A percentile compares a stretch with the other conserved stretches of the same genome.
These are phyloP conservation scores for Datnioides undecimradiatus DNA, from an alignment of 2,113 vertebrate genomes.

Conservation along the genomic window DNA sequence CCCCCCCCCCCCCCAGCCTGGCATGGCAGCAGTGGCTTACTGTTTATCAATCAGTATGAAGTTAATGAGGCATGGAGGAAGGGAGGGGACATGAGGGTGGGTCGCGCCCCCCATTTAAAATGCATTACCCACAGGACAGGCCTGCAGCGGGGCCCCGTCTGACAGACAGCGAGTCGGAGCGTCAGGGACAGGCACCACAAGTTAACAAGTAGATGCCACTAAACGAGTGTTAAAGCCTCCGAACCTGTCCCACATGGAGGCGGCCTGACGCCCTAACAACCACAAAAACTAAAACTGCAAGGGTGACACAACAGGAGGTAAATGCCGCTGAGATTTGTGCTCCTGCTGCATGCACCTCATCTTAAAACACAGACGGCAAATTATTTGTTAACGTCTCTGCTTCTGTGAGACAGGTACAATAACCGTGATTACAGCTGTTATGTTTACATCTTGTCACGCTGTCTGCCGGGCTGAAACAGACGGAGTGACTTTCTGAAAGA, in stretches of 20 bases:
- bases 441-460: conserved; percentile 50
- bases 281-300: conserved; percentile 19
- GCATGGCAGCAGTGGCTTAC: conserved; percentile 40
- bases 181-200: background rate
- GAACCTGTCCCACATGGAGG: background rate
- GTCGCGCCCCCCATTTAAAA: conserved; percentile 65
- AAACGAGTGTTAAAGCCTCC: conserved; percentile 22
- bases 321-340: conserved; percentile 6
- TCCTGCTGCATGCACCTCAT: background rate
- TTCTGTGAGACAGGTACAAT: conserved; percentile 22
- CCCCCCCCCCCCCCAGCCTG: conserved; percentile 9
- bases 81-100: background rate
- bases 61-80: conserved; percentile 70
- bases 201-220: conserved; percentile 16
- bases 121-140: conserved; percentile 61
- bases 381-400: conserved; percentile 32
- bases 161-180: conserved; percentile 47
- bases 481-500: conserved; percentile 26
- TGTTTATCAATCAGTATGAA: conserved; percentile 72
- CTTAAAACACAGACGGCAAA: conserved; percentile 14
- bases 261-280: conserved; percentile 23
- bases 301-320: conserved; percentile 20
- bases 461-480: conserved; percentile 3
- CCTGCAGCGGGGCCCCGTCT: conserved; percentile 25
- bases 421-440: conserved; percentile 32